Conservation (phyloP, 2,888 invertebrate species). For the Stictocephala bisonia region DNA sequence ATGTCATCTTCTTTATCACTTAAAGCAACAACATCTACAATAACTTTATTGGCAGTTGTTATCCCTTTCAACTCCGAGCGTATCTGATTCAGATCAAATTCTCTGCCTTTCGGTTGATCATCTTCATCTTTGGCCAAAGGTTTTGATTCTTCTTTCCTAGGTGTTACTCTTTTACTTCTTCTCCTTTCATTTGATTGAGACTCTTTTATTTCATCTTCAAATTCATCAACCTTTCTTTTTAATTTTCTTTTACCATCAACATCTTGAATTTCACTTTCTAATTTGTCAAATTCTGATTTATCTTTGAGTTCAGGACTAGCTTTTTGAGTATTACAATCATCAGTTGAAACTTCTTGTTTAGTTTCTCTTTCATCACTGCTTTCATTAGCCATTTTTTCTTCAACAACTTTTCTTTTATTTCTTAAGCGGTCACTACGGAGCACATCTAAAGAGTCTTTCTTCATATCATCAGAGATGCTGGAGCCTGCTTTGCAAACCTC, state of each 20-base stretch:
- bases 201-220: conserved; percentile 46
- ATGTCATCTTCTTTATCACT: conserved; percentile 49
- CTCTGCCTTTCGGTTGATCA: conserved; percentile 73
- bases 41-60: conserved; percentile 70
- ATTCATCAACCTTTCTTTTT: conserved; percentile 23
- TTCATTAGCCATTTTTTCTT: conserved; percentile 30
- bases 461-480: conserved; percentile 6
- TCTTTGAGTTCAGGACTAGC: neutral
- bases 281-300: neutral
- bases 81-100: conserved; percentile 87
- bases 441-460: conserved; percentile 33
- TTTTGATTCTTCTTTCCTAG: conserved; percentile 65
- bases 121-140: conserved; percentile 62
- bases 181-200: conserved; percentile 56
- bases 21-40: conserved; percentile 52
- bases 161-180: conserved; percentile 61
- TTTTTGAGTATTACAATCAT: conserved; percentile 12
- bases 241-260: neutral
- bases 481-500: conserved; percentile 23
- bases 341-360: conserved; percentile 6
- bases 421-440: conserved; percentile 36
- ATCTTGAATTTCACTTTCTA: neutral
- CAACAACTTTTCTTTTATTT: conserved; percentile 33
- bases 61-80: conserved; percentile 86
- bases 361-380: conserved; percentile 44